Base-by-base conservation (phyloP, 2,797 vertebrate species). In the Anisognathus igniventris region DNA sequence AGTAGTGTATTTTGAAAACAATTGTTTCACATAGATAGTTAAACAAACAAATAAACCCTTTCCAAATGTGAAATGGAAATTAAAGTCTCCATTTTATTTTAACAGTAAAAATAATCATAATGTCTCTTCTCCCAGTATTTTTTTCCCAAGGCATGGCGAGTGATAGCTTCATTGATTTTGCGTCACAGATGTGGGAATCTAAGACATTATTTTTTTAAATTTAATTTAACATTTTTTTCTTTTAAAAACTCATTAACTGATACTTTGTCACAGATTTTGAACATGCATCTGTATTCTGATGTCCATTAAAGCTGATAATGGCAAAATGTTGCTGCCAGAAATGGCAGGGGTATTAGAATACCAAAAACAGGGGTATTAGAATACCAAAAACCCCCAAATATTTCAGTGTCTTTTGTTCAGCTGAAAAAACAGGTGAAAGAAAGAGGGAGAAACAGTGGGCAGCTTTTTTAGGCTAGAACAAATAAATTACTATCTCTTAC, bases 11-110 rank as follows among this genome's bases (percentile, higher is more conserved):
- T 68, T 76, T 45, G 13, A 68, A 48, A 64, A 24, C 3, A 37
- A 1, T 7, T 22, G 84, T 28, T 66, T 61, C 13, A 15, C 4
- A 1, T 14, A 23, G 3, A 1, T 16, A n/a, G 2, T 30, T 31
- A 76, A 80, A 45, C 4, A 79, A 65, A n/a, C 2, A 67, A 72
- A 58, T 21, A 79, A 77, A 53, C 22, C 3, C 3, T 54, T 90
- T 75, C 9, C 12, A 79, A 57, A 48, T 10, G 10, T 25, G 11
- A 51, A 77, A 48, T 44, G 10, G 13, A 79, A 56, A 23, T 14
- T 4, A 56, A 86, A 48, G 2, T 20, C 5, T 53, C 10, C 0
- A 15, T 57, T 70, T 86, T 57, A 40, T 39, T 42, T 57, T 57
- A 60, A 31, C 4, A n/a, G 9, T 24, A 54, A 35, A 22, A 75